Evolutionary conservation across 2,113 vertebrate species (phyloP).

Genomic region (Perccottus glenii): DNA sequence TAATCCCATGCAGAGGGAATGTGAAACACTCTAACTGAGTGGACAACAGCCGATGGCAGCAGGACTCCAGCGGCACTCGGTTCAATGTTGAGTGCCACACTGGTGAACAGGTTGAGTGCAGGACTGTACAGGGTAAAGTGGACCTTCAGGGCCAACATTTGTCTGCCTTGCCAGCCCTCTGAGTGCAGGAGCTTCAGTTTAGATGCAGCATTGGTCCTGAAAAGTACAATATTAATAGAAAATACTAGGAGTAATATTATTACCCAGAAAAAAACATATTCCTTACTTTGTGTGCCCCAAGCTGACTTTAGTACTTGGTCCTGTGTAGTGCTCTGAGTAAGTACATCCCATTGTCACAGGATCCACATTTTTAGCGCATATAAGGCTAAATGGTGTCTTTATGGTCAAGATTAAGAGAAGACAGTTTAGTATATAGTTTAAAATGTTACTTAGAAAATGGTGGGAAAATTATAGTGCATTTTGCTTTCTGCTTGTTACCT

Average conservation of each 20-base stretch:
- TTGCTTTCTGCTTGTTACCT: slow-evolving; percentile 54
- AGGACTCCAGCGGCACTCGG: slow-evolving; percentile 33
- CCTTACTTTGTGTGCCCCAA: slow-evolving; percentile 80
- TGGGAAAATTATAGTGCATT: neutral
- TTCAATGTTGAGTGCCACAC: slow-evolving; percentile 67
- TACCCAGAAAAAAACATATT: neutral
- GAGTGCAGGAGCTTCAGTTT: slow-evolving; percentile 62
- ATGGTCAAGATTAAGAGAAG: neutral
- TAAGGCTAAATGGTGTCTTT: neutral
- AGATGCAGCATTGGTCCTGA: slow-evolving; percentile 60
- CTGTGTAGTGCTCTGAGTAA: slow-evolving; percentile 1
- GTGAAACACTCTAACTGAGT: slow-evolving; percentile 68
- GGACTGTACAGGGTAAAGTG: slow-evolving; percentile 79
- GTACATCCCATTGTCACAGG: neutral
- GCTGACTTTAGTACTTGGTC: slow-evolving; percentile 18
- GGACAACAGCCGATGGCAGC: slow-evolving; percentile 57
- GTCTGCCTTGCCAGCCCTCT: slow-evolving; percentile 57
- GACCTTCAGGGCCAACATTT: slow-evolving; percentile 58
- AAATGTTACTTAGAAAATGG: neutral
- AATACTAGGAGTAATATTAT: neutral
- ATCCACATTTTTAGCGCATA: neutral
- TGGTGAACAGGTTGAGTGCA: slow-evolving; percentile 71
- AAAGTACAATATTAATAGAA: neutral
- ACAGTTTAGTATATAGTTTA: neutral
- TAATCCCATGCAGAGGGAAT: slow-evolving; percentile 40